Evolutionary conservation across 2,888 invertebrate genomes (phyloP), one percentile per base, ranked within the genome.

Genomic region (Callimorpha dominula): DNA sequence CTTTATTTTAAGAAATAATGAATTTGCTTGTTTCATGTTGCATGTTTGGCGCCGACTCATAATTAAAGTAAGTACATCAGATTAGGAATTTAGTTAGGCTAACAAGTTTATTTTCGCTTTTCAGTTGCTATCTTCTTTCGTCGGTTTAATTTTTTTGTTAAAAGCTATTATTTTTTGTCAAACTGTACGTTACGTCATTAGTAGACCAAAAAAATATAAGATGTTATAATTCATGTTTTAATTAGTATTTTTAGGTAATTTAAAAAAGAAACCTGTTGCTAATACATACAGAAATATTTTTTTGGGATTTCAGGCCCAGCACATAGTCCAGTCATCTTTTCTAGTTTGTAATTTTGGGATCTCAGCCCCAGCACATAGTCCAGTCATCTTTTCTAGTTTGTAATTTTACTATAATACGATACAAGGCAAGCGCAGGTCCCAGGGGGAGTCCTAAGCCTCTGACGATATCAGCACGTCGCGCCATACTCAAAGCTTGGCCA

Each of bases 351-450:
- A 95, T 89, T 97, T 97, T 12, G 12, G 12, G 9, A 20, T 11
- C 20, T 86, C 96, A 97, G 81, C 97, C 96, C 97, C 97, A 97
- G 87, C 97, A 97, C 88, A 97, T 96, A 66, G 96, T 96, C 84
- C 97, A 96, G 89, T 98, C 97, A 88, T 97, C 97, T 85, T 97
- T 96, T 83, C 97, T 96, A 12, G 97, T 97, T 94, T 99, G 99
- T 76, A 99, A 95, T 89, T 97, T 97, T 43, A 98, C 96, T 74
- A 99, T 97, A 73, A 98, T 97, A 70, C 97, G 96, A 87, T 98
- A 98, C 62, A 99, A 96, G 85, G 98, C 98, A 65, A 99, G 95
- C 7, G 99, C 99, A 65, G 98, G 98, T 0, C 99, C 99, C 17
- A 99, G 95, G 78, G 98, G 98, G 40, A 99, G 94, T 62, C 97